Conservation (phyloP, 2,113 vertebrate species). For the Hydrochoerus hydrochaeris region DNA sequence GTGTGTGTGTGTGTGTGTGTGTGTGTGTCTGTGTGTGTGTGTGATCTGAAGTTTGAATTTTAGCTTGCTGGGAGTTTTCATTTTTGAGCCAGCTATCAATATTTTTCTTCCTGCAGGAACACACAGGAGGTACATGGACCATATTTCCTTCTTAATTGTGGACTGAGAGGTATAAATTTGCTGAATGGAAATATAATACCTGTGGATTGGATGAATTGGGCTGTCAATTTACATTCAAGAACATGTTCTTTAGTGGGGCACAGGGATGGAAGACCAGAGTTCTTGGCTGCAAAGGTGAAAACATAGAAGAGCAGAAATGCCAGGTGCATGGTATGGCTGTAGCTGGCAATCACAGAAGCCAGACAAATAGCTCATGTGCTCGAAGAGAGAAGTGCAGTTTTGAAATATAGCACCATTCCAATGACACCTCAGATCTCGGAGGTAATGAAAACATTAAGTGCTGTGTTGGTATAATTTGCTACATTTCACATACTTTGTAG, state of each 20-base stretch:
- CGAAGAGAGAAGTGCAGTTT: background rate
- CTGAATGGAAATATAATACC: conserved; percentile 56
- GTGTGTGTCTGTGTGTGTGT: background rate
- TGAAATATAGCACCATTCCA: background rate
- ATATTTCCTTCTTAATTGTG: conserved; percentile 76
- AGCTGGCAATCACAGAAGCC: background rate
- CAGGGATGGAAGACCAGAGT: background rate
- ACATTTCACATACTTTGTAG: background rate
- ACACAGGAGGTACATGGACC: background rate
- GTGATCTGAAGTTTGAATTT: background rate
- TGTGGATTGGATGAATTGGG: conserved; percentile 55
- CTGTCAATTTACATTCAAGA: conserved; percentile 73
- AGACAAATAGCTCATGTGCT: background rate
- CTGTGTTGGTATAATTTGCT: background rate
- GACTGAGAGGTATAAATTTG: conserved; percentile 67
- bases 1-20: background rate
- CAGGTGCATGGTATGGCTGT: background rate
- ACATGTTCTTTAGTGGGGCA: background rate
- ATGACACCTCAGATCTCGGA: background rate
- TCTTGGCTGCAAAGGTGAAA: conserved; percentile 26
- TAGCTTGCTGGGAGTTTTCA: conserved; percentile 19
- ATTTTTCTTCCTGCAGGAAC: conserved; percentile 30
- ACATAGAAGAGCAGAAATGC: background rate
- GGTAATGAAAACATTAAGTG: conserved; percentile 4
- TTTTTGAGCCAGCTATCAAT: conserved; percentile 54